Evolutionary conservation across 2,113 vertebrate genomes (phyloP).

Genomic region (Pogonocichla stellata): DNA sequence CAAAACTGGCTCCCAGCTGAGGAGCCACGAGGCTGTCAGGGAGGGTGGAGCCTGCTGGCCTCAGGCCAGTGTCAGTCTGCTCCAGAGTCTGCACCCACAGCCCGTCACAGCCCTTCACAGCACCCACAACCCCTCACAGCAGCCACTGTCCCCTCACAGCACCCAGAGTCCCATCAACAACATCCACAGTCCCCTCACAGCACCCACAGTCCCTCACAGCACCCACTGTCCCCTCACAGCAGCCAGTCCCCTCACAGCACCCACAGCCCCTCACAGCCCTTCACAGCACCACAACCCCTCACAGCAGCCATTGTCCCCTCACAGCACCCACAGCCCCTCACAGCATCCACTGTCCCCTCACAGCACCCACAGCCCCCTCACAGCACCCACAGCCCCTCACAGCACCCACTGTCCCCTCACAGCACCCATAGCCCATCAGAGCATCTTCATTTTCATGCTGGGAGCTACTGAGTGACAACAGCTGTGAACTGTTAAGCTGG

Average conservation of each 20-base stretch:
- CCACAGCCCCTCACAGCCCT: too few species aligned
- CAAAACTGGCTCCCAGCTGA: neutral
- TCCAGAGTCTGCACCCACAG: neutral
- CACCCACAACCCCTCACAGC: too few species aligned
- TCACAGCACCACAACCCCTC: too few species aligned
- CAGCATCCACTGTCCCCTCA: neutral
- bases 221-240: neutral
- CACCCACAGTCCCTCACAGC: neutral
- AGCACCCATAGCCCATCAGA: neutral
- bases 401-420: neutral
- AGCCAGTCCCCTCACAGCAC: too few species aligned
- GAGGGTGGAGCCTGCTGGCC: neutral
- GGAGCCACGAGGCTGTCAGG: neutral
- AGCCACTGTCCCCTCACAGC: neutral
- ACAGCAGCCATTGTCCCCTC: too few species aligned
- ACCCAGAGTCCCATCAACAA: neutral
- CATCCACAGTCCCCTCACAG: neutral
- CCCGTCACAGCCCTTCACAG: too few species aligned
- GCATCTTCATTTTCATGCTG: neutral
- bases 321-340: too few species aligned
- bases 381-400: too few species aligned
- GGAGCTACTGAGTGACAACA: neutral
- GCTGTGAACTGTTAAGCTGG: accelerated
- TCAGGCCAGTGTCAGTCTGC: neutral
- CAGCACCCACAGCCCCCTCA: too few species aligned